Evolutionary conservation across 30 jellyfish, hydroid and myxozoan species (phyloP), one percentile per base, ranked within the genome.

Genomic region (Haliclystus octoradiatus): DNA sequence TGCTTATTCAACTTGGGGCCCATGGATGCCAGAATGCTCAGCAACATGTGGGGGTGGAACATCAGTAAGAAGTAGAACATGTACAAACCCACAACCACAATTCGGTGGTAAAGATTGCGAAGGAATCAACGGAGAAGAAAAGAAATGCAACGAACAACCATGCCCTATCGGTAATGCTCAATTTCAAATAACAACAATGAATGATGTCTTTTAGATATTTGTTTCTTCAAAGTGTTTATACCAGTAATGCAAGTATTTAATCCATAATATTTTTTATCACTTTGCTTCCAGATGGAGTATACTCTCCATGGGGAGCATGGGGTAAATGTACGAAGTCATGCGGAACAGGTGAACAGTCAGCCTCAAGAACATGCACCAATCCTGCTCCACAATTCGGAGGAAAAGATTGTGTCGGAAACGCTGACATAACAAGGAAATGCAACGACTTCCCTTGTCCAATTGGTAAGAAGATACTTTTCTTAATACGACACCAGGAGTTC

Each of bases 91-190:
- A 1, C 33, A 68, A 23, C 78, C 78, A 0, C 30, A 46, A 27
- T 27, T 33, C 27, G 78, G 78, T 13, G 78, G 78, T 32, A 46
- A 68, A 34, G 71, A 34, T n/a, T 68, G 78, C 67, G 51, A 34
- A 14, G 85, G 82, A 31, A 47, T 1, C 33, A 23, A 15, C 29
- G 31, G 28, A 26, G 85, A 74, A 72, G 4, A 77, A 12, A 29
- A 32, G 24, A 33, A 31, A 26, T 72, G 83, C 61, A 72, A 72
- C 26, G 33, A 14, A 9, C 29, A 53, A 52, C 74, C 53, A 28
- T 72, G 83, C 26, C 83, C 83, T n/a, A n/a, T n/a, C n/a, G n/a
- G n/a, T n/a, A n/a, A n/a, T n/a, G n/a, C n/a, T n/a, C n/a, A n/a
- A n/a, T n/a, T n/a, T n/a, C n/a, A n/a, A n/a, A n/a, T n/a, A n/a